Evolutionary conservation across 2,888 invertebrate species (phyloP).

Genomic region (Gortyna flavago): DNA sequence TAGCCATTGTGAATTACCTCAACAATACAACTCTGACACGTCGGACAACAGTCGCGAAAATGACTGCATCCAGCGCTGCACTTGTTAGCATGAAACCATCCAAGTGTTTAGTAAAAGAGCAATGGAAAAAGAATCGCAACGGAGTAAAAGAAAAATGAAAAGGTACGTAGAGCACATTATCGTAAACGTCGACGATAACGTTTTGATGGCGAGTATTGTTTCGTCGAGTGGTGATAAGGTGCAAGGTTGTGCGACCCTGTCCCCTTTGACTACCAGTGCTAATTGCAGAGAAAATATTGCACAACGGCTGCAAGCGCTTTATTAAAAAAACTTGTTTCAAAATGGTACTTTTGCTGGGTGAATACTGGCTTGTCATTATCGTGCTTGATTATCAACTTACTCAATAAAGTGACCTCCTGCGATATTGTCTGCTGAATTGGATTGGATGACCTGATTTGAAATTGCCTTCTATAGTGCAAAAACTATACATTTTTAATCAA

Average conservation of each 20-base stretch:
- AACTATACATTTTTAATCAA: background rate
- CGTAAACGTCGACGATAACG: constrained; percentile 9
- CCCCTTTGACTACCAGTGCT: constrained; percentile 41
- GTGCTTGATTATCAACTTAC: constrained; percentile 18
- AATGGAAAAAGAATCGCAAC: constrained; percentile 10
- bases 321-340: constrained; percentile 16
- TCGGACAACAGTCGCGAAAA: constrained; percentile 6
- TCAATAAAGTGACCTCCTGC: constrained; percentile 7
- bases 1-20: constrained; percentile 13
- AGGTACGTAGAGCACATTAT: background rate
- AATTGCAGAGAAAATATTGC: constrained; percentile 40
- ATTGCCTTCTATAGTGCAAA: background rate
- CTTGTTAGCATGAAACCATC: background rate
- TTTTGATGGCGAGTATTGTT: constrained; percentile 45
- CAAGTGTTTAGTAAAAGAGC: constrained; percentile 5
- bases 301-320: constrained; percentile 8
- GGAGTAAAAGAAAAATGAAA: constrained; percentile 4
- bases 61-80: constrained; percentile 23
- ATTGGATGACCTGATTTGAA: constrained; percentile 1
- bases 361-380: constrained; percentile 16
- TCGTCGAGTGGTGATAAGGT: constrained; percentile 55
- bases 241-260: constrained; percentile 57
- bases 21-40: constrained; percentile 5
- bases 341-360: constrained; percentile 17
- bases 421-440: background rate